Percentiles rank a stretch among this genome's conserved stretches.
Conservation (phyloP, 2,888 invertebrate genomes). For the Willowsia nigromaculata region DNA sequence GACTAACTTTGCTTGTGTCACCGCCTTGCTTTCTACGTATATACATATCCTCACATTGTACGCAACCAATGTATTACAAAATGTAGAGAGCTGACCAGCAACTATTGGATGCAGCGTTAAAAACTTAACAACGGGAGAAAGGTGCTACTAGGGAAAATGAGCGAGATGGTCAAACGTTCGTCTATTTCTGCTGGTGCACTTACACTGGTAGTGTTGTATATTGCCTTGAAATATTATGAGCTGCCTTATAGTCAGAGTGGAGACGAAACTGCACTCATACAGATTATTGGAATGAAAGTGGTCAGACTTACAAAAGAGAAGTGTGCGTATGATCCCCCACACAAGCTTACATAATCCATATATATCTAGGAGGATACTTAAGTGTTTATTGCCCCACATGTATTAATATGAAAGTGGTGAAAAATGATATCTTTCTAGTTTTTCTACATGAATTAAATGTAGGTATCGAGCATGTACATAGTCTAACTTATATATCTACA, state of each 20-base stretch:
- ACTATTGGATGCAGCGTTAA: background rate
- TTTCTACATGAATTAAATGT: background rate
- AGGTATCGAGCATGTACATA: no score
- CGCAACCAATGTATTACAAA: background rate
- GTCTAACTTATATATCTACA: no score
- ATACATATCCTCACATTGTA: background rate
- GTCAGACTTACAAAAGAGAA: background rate
- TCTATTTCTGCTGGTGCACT: background rate
- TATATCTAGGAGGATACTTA: background rate
- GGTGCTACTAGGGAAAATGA: constrained; percentile 5
- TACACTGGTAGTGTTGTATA: background rate
- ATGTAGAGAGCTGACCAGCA: background rate
- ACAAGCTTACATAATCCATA: background rate
- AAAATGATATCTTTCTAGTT: background rate
- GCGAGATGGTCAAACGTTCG: constrained; percentile 10
- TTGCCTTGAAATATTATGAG: constrained; percentile 29
- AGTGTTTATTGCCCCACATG: background rate
- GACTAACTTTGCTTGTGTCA: constrained; percentile 46
- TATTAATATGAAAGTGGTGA: background rate
- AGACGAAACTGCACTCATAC: background rate
- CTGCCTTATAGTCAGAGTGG: background rate
- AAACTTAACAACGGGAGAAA: background rate
- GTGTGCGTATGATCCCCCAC: background rate
- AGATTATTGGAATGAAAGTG: background rate
- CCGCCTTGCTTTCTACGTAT: background rate